phyloP scores from a whole-genome alignment of 2,888 invertebrate species.

The Nymphalis c-album region DNA sequence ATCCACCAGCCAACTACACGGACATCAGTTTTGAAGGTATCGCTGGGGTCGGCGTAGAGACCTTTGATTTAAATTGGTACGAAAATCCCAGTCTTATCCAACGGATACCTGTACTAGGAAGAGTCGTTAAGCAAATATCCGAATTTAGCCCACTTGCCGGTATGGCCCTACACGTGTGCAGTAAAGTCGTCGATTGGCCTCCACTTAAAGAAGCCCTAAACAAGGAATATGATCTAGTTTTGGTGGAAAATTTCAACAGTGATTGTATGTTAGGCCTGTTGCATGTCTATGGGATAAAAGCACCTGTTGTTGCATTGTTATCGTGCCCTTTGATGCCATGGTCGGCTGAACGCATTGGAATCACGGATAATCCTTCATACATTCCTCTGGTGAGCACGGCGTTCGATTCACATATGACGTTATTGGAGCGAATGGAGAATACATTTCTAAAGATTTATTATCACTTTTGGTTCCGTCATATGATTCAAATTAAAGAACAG shows the following conservation, averaged over 20 bases:
- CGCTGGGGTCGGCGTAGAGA: conserved; percentile 60
- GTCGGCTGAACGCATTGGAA: conserved; percentile 69
- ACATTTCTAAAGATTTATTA: conserved; percentile 56
- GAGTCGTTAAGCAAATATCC: conserved; percentile 49
- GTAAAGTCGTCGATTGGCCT: conserved; percentile 62
- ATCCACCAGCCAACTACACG: conserved; percentile 72
- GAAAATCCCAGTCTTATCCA: conserved; percentile 52
- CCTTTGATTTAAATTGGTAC: conserved; percentile 56
- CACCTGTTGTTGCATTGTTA: conserved; percentile 80
- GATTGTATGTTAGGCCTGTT: conserved; percentile 84
- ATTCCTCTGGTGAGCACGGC: conserved; percentile 78
- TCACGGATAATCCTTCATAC: conserved; percentile 76
- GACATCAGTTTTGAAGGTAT: conserved; percentile 69
- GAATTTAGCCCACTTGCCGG: conserved; percentile 60
- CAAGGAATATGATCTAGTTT: conserved; percentile 81
- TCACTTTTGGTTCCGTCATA: conserved; percentile 59
- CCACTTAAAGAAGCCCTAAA: conserved; percentile 62
- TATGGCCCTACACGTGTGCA: conserved; percentile 63
- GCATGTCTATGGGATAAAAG: conserved; percentile 74
- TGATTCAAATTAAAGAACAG: conserved; percentile 46
- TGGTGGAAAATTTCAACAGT: conserved; percentile 83
- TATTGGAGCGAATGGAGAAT: conserved; percentile 73
- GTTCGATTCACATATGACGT: conserved; percentile 72
- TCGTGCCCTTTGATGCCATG: conserved; percentile 83
- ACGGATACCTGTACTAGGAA: conserved; percentile 52